Conservation (phyloP, 1,140 invertebrate genomes). For the Drosophila tropicalis region DNA sequence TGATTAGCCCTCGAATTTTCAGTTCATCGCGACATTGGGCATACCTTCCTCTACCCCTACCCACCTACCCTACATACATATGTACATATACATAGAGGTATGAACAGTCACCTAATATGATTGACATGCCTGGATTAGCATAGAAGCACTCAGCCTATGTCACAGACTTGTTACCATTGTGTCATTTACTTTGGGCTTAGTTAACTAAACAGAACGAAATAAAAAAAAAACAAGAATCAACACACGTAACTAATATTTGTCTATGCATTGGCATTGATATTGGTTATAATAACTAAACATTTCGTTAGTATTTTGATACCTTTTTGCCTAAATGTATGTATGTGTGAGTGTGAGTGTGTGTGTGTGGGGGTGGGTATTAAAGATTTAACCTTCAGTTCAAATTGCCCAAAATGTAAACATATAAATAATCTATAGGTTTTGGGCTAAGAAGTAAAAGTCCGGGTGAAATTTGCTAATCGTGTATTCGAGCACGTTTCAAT, state of each 20-base stretch:
- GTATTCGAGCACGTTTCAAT: neutral
- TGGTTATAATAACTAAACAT: constrained; percentile 68
- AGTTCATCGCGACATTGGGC: constrained; percentile 23
- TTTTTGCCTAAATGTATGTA: neutral
- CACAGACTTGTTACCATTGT: constrained; percentile 59
- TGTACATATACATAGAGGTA: constrained; percentile 38
- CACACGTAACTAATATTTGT: constrained; percentile 18
- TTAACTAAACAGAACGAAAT: constrained; percentile 57
- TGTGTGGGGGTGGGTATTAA: neutral
- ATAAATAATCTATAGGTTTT: too few species aligned
- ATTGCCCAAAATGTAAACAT: too few species aligned
- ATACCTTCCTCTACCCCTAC: neutral
- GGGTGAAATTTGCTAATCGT: neutral
- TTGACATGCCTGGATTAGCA: constrained; percentile 77
- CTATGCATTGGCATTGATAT: constrained; percentile 76
- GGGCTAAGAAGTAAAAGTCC: neutral
- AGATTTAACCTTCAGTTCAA: neutral
- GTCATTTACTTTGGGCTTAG: constrained; percentile 73
- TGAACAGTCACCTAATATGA: constrained; percentile 28
- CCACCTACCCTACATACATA: constrained; percentile 6
- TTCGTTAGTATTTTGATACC: constrained; percentile 42
- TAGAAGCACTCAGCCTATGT: constrained; percentile 30
- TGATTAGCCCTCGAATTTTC: constrained; percentile 52
- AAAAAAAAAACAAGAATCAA: constrained; percentile 1
- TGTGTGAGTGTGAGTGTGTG: too few species aligned